Evolutionary conservation across 1,140 invertebrate species (phyloP).

Genomic region (Plectrocnemia conspersa): DNA sequence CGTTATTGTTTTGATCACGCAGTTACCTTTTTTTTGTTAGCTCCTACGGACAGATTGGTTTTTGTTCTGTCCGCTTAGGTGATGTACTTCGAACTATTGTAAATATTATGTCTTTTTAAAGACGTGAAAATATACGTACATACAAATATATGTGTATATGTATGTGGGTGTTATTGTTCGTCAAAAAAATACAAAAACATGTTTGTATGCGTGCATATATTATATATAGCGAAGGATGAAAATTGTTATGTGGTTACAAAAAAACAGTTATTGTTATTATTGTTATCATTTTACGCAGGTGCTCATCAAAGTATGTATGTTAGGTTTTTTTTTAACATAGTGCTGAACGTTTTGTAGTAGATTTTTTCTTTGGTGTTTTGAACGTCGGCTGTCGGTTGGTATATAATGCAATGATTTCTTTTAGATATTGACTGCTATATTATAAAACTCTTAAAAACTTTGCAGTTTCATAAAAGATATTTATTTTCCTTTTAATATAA

Average conservation of each 20-base stretch:
- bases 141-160: no score
- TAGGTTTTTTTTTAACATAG: background rate
- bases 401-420: no score
- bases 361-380: no score
- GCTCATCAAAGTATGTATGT: background rate
- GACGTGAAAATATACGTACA: background rate
- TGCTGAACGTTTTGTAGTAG: background rate
- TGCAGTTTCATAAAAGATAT: no score
- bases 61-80: constrained; percentile 9
- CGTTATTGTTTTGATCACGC: constrained; percentile 4
- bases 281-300: background rate
- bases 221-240: background rate
- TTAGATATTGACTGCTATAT: no score
- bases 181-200: background rate
- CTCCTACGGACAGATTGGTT: constrained; percentile 11
- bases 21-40: constrained; percentile 22
- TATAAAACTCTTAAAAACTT: no score
- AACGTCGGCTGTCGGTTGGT: no score
- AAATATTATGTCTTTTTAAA: constrained; percentile 8
- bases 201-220: background rate
- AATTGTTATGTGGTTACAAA: background rate
- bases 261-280: background rate
- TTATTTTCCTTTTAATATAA: no score
- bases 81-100: constrained; percentile 1
- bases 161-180: background rate